Evolutionary conservation across 2,888 invertebrate genomes (phyloP).

Genomic region (Linnaemya tessellans): DNA sequence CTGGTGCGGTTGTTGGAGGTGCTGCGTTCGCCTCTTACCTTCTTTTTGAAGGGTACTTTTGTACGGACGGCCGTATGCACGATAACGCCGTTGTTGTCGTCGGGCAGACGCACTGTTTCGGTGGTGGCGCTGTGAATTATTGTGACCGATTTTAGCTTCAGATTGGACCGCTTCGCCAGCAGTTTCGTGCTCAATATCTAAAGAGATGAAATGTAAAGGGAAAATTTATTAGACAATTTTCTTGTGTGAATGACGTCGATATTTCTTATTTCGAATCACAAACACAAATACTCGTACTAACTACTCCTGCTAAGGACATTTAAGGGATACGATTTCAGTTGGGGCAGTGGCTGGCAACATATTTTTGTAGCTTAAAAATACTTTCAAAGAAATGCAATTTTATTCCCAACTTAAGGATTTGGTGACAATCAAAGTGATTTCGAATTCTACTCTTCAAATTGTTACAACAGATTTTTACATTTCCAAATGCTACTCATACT

Average conservation of each 20-base stretch:
- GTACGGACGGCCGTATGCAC: slow-evolving; percentile 94
- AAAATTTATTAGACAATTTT: slow-evolving; percentile 2
- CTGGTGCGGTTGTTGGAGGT: slow-evolving; percentile 74
- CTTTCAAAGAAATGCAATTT: not conserved
- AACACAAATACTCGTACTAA: not conserved
- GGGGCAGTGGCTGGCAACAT: not conserved
- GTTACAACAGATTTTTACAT: not conserved
- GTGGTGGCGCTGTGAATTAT: slow-evolving; percentile 95
- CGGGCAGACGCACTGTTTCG: slow-evolving; percentile 93
- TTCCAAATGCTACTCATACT: slow-evolving; percentile 18
- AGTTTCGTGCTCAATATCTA: slow-evolving; percentile 92
- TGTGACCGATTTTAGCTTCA: slow-evolving; percentile 93
- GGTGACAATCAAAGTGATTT: not conserved
- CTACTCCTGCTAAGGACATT: not conserved
- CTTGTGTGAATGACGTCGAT: not conserved
- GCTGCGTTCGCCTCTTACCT: slow-evolving; percentile 85
- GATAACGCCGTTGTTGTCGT: slow-evolving; percentile 89
- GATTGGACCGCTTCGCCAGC: slow-evolving; percentile 90
- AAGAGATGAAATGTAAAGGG: slow-evolving; percentile 34
- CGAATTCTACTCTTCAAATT: slow-evolving; percentile 11
- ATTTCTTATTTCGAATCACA: not conserved
- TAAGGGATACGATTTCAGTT: not conserved
- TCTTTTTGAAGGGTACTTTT: slow-evolving; percentile 93
- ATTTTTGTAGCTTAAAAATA: slow-evolving; percentile 3
- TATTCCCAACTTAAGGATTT: not conserved